These are phyloP conservation scores for Pristis pectinata DNA, from an alignment of 2,797 vertebrate genomes.

Conservation along the genomic window DNA sequence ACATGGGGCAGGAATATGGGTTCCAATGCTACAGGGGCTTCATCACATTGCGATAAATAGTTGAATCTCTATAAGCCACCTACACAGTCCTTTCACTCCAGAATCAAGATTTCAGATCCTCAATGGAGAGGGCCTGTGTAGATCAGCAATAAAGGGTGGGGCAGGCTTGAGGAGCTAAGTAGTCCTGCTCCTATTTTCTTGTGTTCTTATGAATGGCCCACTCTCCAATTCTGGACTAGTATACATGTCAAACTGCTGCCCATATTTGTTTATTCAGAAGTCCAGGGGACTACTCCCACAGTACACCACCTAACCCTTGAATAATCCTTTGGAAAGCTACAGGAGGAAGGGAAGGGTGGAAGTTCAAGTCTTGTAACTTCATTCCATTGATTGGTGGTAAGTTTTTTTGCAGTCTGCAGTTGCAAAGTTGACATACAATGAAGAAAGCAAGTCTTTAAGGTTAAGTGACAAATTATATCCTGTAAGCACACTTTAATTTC, in stretches of 20 bases:
- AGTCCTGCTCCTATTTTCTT: background rate
- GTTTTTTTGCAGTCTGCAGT: conserved; percentile 44
- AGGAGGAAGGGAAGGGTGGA: conserved; percentile 54
- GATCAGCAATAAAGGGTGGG: too few species aligned
- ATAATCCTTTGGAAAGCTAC: conserved; percentile 42
- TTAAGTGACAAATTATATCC: conserved; percentile 49
- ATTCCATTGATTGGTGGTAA: conserved; percentile 54
- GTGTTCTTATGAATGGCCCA: background rate
- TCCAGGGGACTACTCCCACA: background rate
- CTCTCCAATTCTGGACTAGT: background rate
- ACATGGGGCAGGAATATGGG: background rate
- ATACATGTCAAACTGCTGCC: background rate
- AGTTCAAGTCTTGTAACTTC: conserved; percentile 53
- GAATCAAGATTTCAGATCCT: background rate
- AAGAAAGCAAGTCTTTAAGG: conserved; percentile 46
- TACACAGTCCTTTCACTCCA: background rate
- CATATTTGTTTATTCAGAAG: background rate
- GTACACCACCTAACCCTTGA: conserved; percentile 45
- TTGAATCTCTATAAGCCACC: background rate
- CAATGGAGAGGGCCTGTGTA: too few species aligned
- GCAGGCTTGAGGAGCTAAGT: background rate
- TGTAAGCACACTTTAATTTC: conserved; percentile 38
- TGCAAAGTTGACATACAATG: conserved; percentile 45
- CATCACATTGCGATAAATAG: background rate
- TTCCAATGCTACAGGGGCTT: background rate